phyloP scores from a whole-genome alignment of 2,888 invertebrate genomes.

The Lochmaea capreae region DNA sequence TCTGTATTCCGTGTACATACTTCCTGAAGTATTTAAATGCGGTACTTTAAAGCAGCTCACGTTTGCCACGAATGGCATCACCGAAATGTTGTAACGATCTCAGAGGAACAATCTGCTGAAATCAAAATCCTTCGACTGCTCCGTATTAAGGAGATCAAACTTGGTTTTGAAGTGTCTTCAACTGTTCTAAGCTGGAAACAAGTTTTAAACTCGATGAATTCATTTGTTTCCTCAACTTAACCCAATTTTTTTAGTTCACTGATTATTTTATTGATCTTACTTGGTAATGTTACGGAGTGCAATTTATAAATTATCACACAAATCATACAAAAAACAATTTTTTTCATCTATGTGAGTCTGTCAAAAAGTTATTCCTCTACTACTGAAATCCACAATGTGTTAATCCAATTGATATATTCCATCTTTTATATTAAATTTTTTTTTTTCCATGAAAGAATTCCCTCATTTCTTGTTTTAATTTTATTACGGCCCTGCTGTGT shows the following conservation, averaged over 20 bases:
- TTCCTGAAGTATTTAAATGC: constrained; percentile 16
- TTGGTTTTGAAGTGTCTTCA: constrained; percentile 9
- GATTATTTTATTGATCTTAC: no score
- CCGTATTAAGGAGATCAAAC: constrained; percentile 7
- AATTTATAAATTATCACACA: no score
- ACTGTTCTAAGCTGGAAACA: neutral
- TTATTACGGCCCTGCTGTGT: no score
- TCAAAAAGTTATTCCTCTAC: no score
- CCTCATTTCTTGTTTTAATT: no score
- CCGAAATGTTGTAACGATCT: constrained; percentile 13
- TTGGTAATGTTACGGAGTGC: no score
- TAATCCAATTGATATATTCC: no score
- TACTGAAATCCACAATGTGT: no score
- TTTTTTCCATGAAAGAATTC: no score
- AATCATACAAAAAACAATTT: no score
- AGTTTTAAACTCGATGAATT: neutral
- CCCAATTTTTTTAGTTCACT: neutral
- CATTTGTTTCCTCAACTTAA: neutral
- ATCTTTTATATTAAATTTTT: no score
- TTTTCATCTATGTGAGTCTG: no score
- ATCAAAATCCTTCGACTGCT: constrained; percentile 21
- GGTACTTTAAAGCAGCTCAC: constrained; percentile 23
- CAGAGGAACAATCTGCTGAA: constrained; percentile 12
- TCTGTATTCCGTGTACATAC: constrained; percentile 16
- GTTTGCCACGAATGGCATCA: constrained; percentile 22